Evolutionary conservation across 2,113 vertebrate genomes (phyloP), one percentile per base, ranked within the genome.

Genomic region (Rhodinocichla rosea): DNA sequence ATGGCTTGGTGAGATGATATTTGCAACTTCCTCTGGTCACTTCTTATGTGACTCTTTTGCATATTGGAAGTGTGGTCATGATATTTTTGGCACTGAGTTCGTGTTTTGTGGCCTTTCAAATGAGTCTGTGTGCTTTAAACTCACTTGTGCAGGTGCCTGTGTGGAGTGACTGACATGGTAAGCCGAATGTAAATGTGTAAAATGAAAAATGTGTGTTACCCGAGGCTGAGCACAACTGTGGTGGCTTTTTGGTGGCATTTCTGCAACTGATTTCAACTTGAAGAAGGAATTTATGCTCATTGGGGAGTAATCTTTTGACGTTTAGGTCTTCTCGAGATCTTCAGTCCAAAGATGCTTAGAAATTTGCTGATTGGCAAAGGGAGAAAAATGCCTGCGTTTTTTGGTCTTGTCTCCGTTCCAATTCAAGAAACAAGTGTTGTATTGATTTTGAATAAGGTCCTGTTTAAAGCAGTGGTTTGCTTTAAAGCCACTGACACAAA

Each of bases 21-120:
- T 88, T 92, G 69, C 7, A 7, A 24, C 67, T 94, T 94, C 30
- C 39, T 84, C 23, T 92, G 52, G 65, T 87, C 63, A 85, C 28
- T 82, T 88, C 44, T 93, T 78, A 39, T 1, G 32, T 6, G 22
- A 44, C 18, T 80, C 18, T 79, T 47, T 79, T 68, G 50, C 76
- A 63, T 33, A 22, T 47, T 83, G 55, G 23, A 27, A 84, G 35
- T 42, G 57, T 47, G 33, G 27, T 62, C 27, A 2, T 65, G 37
- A 7, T 93, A 73, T 65, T 95, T 82, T 77, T 93, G 55, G 39
- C 47, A 32, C 17, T 17, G 50, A 74, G 30, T 16, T 88, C 4
- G 2, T 3, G 14, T 76, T 84, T 79, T 0, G 1, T 87, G 47
- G 52, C 30, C 57, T 71, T 91, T 71, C 22, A 50, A 39, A 85